A percentile compares a stretch with the other conserved stretches of the same genome.
These are phyloP conservation scores for Eolophus roseicapilla DNA, from an alignment of 2,113 vertebrate species.

Conservation along the genomic window DNA sequence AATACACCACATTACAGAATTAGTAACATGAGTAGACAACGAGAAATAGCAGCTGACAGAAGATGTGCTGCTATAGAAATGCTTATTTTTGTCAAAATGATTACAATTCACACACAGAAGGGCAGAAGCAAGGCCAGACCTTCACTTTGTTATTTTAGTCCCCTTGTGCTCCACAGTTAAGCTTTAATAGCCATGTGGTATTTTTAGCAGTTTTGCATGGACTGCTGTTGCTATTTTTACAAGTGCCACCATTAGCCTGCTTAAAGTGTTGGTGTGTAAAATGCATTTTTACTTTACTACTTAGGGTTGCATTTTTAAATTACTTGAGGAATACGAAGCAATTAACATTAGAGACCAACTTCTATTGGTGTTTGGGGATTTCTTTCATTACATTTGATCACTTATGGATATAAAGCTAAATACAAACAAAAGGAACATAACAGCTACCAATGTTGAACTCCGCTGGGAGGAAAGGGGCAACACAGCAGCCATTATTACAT, in stretches of 20 bases:
- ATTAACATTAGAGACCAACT: neutral
- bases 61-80: neutral
- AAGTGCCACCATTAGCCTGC: constrained; percentile 19
- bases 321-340: neutral
- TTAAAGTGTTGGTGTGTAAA: constrained; percentile 10
- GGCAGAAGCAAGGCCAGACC: neutral
- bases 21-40: neutral
- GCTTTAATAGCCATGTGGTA: constrained; percentile 2
- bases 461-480: neutral
- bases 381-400: neutral
- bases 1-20: neutral
- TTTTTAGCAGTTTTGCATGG: constrained; percentile 32
- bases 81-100: neutral
- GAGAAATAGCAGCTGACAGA: neutral
- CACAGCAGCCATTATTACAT: neutral
- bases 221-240: constrained; percentile 57
- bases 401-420: neutral
- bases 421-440: neutral
- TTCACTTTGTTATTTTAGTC: neutral
- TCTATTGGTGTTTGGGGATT: neutral
- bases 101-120: neutral
- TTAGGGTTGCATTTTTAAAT: neutral
- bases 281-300: neutral
- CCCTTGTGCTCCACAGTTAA: neutral
- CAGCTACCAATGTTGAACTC: neutral